Evolutionary conservation across 1,140 invertebrate genomes (phyloP).

Genomic region (Hycleus cichorii): DNA sequence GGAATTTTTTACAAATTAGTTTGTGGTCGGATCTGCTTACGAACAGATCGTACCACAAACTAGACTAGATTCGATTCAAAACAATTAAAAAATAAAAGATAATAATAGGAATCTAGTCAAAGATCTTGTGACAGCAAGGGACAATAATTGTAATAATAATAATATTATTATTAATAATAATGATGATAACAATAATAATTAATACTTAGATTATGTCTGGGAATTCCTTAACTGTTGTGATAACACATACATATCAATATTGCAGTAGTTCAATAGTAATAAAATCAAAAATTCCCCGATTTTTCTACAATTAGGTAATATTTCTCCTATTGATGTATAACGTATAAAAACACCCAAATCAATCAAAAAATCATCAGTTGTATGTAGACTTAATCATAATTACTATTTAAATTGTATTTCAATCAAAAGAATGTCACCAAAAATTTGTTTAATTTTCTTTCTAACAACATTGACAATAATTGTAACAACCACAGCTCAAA

Average conservation of each 20-base stretch:
- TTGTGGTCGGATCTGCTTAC: neutral
- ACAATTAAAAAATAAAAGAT: neutral
- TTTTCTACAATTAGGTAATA: too few species aligned
- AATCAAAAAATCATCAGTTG: too few species aligned
- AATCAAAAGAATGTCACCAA: neutral
- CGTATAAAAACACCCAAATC: too few species aligned
- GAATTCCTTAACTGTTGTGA: constrained; percentile 2
- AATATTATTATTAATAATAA: neutral
- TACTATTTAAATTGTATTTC: neutral
- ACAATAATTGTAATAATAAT: constrained; percentile 8
- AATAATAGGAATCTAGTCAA: neutral
- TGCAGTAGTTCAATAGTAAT: neutral
- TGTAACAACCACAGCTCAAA: neutral
- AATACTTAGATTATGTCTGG: neutral
- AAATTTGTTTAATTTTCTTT: neutral
- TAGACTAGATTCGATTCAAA: neutral
- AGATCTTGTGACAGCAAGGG: constrained; percentile 7
- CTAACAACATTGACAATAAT: neutral
- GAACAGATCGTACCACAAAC: neutral
- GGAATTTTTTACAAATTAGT: neutral
- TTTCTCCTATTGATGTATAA: too few species aligned
- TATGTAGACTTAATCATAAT: too few species aligned
- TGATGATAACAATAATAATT: neutral
- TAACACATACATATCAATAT: constrained; percentile 11
- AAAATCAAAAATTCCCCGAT: too few species aligned